Conservation (phyloP, 2,797 vertebrate genomes). For the Apogon talboti region DNA sequence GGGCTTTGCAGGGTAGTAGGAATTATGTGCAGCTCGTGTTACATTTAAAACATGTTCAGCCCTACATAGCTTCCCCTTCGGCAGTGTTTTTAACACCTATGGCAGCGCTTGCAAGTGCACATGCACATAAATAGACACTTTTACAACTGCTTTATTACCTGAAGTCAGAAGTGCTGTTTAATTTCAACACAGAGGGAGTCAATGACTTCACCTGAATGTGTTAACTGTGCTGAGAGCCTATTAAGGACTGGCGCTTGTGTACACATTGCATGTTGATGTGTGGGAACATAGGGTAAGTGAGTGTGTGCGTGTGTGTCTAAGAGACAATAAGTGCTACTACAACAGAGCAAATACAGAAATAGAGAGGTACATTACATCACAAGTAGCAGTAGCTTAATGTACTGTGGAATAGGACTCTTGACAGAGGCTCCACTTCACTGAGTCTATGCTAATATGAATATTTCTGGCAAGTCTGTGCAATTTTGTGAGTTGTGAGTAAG, state of each 20-base stretch:
- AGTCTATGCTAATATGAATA: conserved; percentile 67
- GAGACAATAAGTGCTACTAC: conserved; percentile 63
- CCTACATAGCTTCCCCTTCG: conserved; percentile 57
- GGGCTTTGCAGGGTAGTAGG: conserved; percentile 35
- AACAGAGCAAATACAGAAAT: conserved; percentile 49
- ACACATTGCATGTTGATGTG: conserved; percentile 59
- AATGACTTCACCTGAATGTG: conserved; percentile 65
- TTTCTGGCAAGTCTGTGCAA: conserved; percentile 29
- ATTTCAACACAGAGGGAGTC: conserved; percentile 64
- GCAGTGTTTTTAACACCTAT: conserved; percentile 59
- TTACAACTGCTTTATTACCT: conserved; percentile 68
- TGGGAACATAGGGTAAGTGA: conserved; percentile 54
- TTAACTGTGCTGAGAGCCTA: conserved; percentile 68
- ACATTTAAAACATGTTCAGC: conserved; percentile 68
- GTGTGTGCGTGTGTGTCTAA: conserved; percentile 48
- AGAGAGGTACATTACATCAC: conserved; percentile 69
- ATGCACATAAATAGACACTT: conserved; percentile 58
- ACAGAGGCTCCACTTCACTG: conserved; percentile 62
- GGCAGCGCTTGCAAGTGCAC: conserved; percentile 35
- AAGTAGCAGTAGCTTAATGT: conserved; percentile 66
- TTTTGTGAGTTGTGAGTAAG: conserved; percentile 23
- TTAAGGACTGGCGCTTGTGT: conserved; percentile 53
- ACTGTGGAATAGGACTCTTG: conserved; percentile 70
- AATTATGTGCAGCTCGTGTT: conserved; percentile 64
- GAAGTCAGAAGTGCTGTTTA: conserved; percentile 72